phyloP scores from a whole-genome alignment of 2,113 vertebrate species.

The Paracanthobrama guichenoti region DNA sequence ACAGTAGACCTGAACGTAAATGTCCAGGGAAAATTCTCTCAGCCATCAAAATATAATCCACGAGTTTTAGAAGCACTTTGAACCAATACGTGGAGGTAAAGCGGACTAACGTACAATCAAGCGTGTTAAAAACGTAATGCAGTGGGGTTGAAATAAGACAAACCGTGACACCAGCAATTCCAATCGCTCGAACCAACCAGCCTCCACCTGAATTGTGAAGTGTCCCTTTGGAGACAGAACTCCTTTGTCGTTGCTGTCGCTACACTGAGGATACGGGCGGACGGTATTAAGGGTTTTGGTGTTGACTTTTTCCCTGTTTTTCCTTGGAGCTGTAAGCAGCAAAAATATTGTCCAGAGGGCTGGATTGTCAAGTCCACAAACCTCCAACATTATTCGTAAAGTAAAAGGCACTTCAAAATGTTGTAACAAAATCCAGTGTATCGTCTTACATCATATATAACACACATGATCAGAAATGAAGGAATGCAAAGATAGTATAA shows the following conservation, averaged over 20 bases:
- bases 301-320: constrained; percentile 58
- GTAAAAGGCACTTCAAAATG: constrained; percentile 78
- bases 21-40: constrained; percentile 46
- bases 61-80: constrained; percentile 57
- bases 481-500: constrained; percentile 67
- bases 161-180: constrained; percentile 33
- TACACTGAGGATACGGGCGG: constrained; percentile 43
- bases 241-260: constrained; percentile 42
- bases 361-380: constrained; percentile 60
- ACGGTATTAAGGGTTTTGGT: constrained; percentile 62
- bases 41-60: constrained; percentile 51
- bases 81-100: constrained; percentile 48
- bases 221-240: constrained; percentile 2
- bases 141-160: constrained; percentile 41
- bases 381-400: constrained; percentile 65
- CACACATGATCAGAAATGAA: constrained; percentile 62
- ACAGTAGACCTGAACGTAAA: constrained; percentile 34
- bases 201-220: constrained; percentile 45
- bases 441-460: constrained; percentile 52
- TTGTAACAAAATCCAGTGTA: constrained; percentile 69
- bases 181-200: constrained; percentile 11
- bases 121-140: constrained; percentile 39
- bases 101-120: constrained; percentile 45
- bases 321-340: constrained; percentile 61
- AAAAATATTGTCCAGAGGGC: constrained; percentile 54